A percentile compares a stretch with the other conserved stretches of the same genome.
Conservation (phyloP, 2,888 invertebrate genomes). For the Drosophila cracens region DNA sequence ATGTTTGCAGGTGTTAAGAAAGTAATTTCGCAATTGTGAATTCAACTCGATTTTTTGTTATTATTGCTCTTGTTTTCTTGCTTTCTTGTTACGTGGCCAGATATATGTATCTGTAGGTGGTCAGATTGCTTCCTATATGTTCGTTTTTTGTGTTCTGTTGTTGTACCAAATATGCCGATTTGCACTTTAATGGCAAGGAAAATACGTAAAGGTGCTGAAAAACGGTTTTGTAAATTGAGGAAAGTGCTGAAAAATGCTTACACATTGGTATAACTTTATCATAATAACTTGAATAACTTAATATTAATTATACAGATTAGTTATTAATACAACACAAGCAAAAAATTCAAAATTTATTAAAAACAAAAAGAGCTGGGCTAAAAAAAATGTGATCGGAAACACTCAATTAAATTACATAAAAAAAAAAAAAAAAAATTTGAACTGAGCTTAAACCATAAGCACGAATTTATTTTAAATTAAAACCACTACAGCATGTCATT, state of each 20-base stretch:
- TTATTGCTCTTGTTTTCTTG: slow-evolving; percentile 3
- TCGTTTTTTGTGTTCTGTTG: neutral
- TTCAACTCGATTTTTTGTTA: slow-evolving; percentile 15
- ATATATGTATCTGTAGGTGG: slow-evolving; percentile 16
- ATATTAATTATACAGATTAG: neutral
- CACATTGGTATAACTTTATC: neutral
- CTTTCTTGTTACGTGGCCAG: slow-evolving; percentile 12
- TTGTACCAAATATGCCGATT: neutral
- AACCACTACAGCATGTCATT: neutral
- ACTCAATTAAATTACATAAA: too few species aligned
- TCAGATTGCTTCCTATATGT: neutral
- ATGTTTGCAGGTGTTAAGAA: slow-evolving; percentile 61
- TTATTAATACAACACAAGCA: neutral
- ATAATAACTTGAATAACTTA: too few species aligned
- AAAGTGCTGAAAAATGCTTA: neutral
- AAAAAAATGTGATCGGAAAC: neutral
- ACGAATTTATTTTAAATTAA: neutral
- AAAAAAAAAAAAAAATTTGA: neutral
- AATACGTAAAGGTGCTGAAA: neutral
- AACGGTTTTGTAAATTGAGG: neutral
- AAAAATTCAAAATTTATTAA: neutral
- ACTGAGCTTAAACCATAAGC: neutral
- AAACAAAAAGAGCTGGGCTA: neutral
- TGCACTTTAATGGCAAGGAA: neutral
- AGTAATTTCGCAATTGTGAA: slow-evolving; percentile 62